Evolutionary conservation across 2,797 vertebrate species (phyloP).

Genomic region (Poeciliopsis infans): DNA sequence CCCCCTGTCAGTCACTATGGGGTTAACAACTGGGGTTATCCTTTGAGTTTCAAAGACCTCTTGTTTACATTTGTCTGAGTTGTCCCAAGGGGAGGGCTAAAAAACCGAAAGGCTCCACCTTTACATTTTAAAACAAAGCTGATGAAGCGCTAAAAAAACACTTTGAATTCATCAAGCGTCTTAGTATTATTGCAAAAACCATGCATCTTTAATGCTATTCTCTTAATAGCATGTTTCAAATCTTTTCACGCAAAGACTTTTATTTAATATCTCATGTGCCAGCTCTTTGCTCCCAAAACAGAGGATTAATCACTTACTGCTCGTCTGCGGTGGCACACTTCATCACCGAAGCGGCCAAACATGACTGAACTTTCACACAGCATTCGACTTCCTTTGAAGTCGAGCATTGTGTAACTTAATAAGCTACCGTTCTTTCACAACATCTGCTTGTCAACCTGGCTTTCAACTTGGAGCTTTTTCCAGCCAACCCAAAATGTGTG

Average conservation of each 20-base stretch:
- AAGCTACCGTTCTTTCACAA: slow-evolving; percentile 81
- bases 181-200: slow-evolving; percentile 47
- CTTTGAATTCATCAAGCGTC: slow-evolving; percentile 54
- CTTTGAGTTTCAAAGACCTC: slow-evolving; percentile 77
- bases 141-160: slow-evolving; percentile 56
- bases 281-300: slow-evolving; percentile 62
- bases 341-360: slow-evolving; percentile 53
- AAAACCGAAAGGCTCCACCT: slow-evolving; percentile 43
- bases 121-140: slow-evolving; percentile 69
- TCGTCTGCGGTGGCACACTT: slow-evolving; percentile 50
- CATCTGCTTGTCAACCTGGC: slow-evolving; percentile 81
- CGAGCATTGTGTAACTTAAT: slow-evolving; percentile 78
- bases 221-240: slow-evolving; percentile 18
- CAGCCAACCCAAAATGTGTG: slow-evolving; percentile 54
- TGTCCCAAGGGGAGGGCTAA: slow-evolving; percentile 41
- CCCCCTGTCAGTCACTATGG: slow-evolving; percentile 68
- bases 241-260: slow-evolving; percentile 29
- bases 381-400: slow-evolving; percentile 71
- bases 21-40: slow-evolving; percentile 73
- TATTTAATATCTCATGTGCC: slow-evolving; percentile 50
- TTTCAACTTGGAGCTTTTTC: slow-evolving; percentile 72
- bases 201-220: slow-evolving; percentile 23
- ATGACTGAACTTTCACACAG: slow-evolving; percentile 72
- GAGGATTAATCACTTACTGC: slow-evolving; percentile 73
- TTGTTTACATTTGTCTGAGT: slow-evolving; percentile 75